Conservation (phyloP, 2,113 vertebrate species). For the Stigmatopora argus region DNA sequence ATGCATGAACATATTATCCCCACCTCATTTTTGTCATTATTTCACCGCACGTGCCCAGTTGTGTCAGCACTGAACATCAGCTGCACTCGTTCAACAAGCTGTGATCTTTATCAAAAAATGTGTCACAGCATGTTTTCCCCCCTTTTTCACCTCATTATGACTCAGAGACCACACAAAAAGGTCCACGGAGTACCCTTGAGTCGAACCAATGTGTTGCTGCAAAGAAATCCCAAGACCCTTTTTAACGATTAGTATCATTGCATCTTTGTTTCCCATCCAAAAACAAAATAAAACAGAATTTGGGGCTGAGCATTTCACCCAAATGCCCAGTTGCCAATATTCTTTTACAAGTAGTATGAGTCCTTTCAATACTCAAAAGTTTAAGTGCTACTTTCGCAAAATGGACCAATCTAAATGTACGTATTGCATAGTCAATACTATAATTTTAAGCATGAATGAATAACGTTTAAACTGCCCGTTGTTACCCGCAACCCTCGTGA, state of each 20-base stretch:
- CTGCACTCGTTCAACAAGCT: constrained; percentile 8
- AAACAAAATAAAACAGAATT: neutral
- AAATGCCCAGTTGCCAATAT: neutral
- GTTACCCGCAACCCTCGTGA: too few species aligned
- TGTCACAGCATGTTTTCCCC: constrained; percentile 1
- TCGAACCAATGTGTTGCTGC: neutral
- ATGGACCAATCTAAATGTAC: neutral
- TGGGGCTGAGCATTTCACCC: neutral
- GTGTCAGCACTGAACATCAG: constrained; percentile 5
- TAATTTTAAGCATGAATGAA: neutral
- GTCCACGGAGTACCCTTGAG: neutral
- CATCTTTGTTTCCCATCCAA: neutral
- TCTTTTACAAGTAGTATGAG: neutral
- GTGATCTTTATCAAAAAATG: constrained; percentile 18
- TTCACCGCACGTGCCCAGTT: neutral
- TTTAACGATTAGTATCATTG: neutral
- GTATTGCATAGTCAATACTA: neutral
- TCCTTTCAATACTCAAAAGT: neutral
- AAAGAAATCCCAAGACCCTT: neutral
- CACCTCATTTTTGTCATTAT: neutral
- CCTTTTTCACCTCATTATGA: constrained; percentile 14
- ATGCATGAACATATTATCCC: constrained; percentile 14
- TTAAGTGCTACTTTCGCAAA: neutral
- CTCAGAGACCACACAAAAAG: constrained; percentile 25
- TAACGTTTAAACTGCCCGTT: too few species aligned